Base-by-base conservation (phyloP, 2,113 vertebrate genomes). In the Forbesichthys agassizii region DNA sequence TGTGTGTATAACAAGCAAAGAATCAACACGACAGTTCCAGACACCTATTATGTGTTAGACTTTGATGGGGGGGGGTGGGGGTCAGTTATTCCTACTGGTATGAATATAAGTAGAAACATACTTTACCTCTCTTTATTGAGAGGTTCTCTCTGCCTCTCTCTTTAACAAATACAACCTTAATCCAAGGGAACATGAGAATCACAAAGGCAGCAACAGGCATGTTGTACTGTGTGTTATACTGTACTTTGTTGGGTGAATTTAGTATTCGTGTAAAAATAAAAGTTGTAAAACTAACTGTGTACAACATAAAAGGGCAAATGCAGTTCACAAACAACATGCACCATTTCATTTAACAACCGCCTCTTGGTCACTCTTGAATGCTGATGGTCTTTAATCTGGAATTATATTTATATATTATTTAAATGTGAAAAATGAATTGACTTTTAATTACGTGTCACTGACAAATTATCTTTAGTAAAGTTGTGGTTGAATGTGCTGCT, bases 1-100 rank as follows among this genome's bases (percentile, higher is more conserved):
- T 80, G 80, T 84, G 74, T 84, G 69, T 80, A 84, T 84, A 84
- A 90, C 74, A 87, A 80, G 82, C 80, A 74, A 66, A 78, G 78
- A 86, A 87, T 86, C 80, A 70, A 75, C 83, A 71, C 18, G 70
- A 76, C 80, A 75, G 79, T 75, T 80, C 68, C 72, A 33, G 76
- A 75, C 82, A 77, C 68, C 75, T 83, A 79, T 82, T 84, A 78
- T 79, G 61, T 68, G 33, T 61, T 49, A 20, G 16, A 49, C 64
- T 11, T 9, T 9, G 64, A 11, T 27, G 18, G 20, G 59, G 20
- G 59, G 42, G 33, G 27, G 6, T 49, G 11, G 3, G 3, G 57
- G 54, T 62, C 57, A 60, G 61, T 27, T 48, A 62, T 58, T 14
- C 47, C 13, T 48, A 13, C 42, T 12, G 36, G 36, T 48, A 14